Conservation (phyloP, 2,888 invertebrate genomes). For the Timandra comae region DNA sequence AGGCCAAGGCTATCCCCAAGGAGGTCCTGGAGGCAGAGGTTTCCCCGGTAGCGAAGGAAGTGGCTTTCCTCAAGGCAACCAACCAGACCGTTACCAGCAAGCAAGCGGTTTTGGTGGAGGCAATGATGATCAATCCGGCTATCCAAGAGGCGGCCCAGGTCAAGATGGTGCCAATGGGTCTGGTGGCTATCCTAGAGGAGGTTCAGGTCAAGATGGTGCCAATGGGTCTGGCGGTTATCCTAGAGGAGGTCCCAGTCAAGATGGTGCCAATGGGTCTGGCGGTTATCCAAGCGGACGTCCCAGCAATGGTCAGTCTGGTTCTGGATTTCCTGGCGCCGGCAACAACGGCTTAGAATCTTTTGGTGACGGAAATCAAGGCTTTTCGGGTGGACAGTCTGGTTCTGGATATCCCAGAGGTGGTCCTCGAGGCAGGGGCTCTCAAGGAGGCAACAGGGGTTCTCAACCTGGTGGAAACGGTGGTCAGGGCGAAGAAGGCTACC, state of each 20-base stretch:
- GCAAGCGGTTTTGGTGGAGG: conserved; percentile 21
- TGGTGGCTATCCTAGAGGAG: conserved; percentile 24
- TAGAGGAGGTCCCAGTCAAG: conserved; percentile 26
- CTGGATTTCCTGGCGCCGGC: conserved; percentile 10
- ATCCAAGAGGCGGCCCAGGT: conserved; percentile 36
- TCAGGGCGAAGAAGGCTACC: conserved; percentile 50
- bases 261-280: conserved; percentile 17
- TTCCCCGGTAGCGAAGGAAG: conserved; percentile 27
- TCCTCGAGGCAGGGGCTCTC: conserved; percentile 25
- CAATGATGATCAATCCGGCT: conserved; percentile 22
- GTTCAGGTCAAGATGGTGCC: conserved; percentile 22
- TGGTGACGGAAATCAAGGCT: conserved; percentile 11
- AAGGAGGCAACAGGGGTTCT: conserved; percentile 25
- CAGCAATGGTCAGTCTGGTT: conserved; percentile 23
- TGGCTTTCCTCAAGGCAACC: conserved; percentile 27
- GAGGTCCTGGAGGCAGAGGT: conserved; percentile 25
- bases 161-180: conserved; percentile 18
- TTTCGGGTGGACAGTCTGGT: conserved; percentile 18
- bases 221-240: conserved; percentile 20
- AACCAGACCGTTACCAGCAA: conserved; percentile 27
- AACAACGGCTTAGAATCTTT: conserved; percentile 24
- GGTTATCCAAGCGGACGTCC: conserved; percentile 28
- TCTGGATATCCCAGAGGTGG: conserved; percentile 36
- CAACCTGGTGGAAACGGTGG: conserved; percentile 21
- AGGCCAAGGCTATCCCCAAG: conserved; percentile 40